Percentiles rank a stretch among this genome's conserved stretches.
phyloP scores from a whole-genome alignment of 2,797 vertebrate species.

The Myripristis murdjan region DNA sequence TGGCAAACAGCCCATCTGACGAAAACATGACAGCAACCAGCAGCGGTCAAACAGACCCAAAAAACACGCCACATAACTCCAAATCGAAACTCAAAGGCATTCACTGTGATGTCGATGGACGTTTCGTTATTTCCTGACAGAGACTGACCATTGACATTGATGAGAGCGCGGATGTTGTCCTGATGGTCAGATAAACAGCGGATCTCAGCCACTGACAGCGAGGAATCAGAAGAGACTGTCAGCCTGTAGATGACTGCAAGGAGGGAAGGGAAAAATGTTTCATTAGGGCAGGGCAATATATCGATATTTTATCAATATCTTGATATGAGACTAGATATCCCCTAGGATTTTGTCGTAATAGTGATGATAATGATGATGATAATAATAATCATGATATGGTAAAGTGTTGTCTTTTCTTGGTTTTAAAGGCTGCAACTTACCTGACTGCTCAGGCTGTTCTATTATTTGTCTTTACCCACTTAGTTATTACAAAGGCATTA shows the following conservation, averaged over 20 bases:
- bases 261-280: background rate
- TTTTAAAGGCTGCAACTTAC: no score
- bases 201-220: slow-evolving; percentile 72
- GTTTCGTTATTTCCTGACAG: accelerated
- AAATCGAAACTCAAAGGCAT: background rate
- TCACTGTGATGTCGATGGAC: background rate
- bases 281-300: no score
- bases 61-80: background rate
- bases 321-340: no score
- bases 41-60: background rate
- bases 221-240: slow-evolving; percentile 66
- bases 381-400: no score
- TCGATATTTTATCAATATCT: no score
- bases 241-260: slow-evolving; percentile 93
- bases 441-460: no score
- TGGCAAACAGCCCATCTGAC: slow-evolving; percentile 90
- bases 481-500: no score
- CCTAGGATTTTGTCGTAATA: no score
- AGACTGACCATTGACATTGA: slow-evolving; percentile 89
- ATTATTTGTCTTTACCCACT: no score
- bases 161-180: slow-evolving; percentile 93
- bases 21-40: background rate
- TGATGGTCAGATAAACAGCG: slow-evolving; percentile 91
- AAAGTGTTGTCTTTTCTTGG: no score
- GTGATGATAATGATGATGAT: no score